These are phyloP conservation scores for Alsophila aescularia DNA, from an alignment of 2,888 invertebrate species.

Conservation along the genomic window DNA sequence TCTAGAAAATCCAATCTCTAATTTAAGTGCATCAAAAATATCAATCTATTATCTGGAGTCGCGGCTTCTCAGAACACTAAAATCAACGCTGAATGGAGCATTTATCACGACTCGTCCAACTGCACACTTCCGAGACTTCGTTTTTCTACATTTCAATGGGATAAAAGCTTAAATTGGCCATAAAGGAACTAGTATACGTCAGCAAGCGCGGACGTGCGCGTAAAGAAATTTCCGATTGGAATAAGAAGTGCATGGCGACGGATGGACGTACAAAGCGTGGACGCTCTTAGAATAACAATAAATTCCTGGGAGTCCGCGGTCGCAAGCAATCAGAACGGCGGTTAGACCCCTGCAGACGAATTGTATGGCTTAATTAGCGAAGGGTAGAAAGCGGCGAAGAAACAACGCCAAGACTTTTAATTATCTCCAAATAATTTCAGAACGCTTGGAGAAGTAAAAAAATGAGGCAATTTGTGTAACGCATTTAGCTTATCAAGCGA, in stretches of 20 bases:
- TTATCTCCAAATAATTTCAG: slow-evolving; percentile 49
- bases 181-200: slow-evolving; percentile 54
- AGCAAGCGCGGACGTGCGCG: slow-evolving; percentile 52
- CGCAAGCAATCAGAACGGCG: slow-evolving; percentile 65
- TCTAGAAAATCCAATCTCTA: slow-evolving; percentile 36
- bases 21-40: slow-evolving; percentile 45
- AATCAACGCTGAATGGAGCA: slow-evolving; percentile 14
- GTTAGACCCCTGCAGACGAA: slow-evolving; percentile 58
- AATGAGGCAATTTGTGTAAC: slow-evolving; percentile 53
- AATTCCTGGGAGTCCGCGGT: slow-evolving; percentile 51
- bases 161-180: slow-evolving; percentile 55
- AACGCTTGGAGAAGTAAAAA: slow-evolving; percentile 35
- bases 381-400: slow-evolving; percentile 43
- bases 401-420: slow-evolving; percentile 50
- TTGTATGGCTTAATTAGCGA: slow-evolving; percentile 72
- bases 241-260: slow-evolving; percentile 66
- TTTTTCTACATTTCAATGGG: slow-evolving; percentile 51
- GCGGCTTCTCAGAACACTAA: slow-evolving; percentile 39
- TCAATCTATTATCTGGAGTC: slow-evolving; percentile 47
- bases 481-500: slow-evolving; percentile 47
- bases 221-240: slow-evolving; percentile 58
- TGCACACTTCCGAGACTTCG: slow-evolving; percentile 33
- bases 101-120: slow-evolving; percentile 27
- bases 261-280: slow-evolving; percentile 61
- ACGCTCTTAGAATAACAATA: slow-evolving; percentile 69